phyloP scores from a whole-genome alignment of 2,113 vertebrate species.

The Motacilla tschutschensis region DNA sequence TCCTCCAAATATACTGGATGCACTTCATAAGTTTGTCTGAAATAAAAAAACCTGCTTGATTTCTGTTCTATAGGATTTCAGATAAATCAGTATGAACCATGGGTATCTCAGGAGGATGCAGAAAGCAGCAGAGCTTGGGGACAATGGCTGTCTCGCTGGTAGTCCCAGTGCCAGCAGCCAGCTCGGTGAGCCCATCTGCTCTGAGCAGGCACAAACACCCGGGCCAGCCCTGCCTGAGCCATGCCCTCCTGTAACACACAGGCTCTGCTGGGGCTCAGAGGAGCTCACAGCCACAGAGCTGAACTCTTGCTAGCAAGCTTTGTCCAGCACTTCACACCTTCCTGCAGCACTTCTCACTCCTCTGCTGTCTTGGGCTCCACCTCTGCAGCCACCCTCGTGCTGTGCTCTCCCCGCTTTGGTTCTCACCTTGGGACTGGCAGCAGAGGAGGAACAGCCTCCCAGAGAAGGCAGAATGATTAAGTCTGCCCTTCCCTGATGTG shows the following conservation, averaged over 20 bases:
- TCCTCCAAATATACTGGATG: not conserved
- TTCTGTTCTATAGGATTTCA: not conserved
- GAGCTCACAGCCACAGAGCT: not conserved
- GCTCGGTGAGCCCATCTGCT: not conserved
- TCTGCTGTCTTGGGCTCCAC: rapidly evolving
- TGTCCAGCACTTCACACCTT: not conserved
- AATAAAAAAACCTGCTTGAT: not conserved
- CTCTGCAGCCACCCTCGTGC: rapidly evolving
- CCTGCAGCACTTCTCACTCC: not conserved
- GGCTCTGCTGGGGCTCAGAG: not conserved
- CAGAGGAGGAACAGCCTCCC: not conserved
- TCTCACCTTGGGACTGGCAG: not conserved
- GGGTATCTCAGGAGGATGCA: rapidly evolving
- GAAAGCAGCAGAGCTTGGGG: not conserved
- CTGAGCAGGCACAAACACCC: not conserved
- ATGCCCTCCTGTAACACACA: rapidly evolving
- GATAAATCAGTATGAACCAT: not conserved
- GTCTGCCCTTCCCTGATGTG: not conserved
- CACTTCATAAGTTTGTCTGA: not conserved
- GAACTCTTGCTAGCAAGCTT: not conserved
- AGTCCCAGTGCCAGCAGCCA: not conserved
- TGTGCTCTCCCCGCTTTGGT: rapidly evolving
- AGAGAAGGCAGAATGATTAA: not conserved
- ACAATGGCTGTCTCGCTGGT: rapidly evolving
- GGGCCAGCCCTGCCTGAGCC: not conserved